Conservation (phyloP, 2,888 invertebrate genomes). For the Zhuqinia jingwanae region DNA sequence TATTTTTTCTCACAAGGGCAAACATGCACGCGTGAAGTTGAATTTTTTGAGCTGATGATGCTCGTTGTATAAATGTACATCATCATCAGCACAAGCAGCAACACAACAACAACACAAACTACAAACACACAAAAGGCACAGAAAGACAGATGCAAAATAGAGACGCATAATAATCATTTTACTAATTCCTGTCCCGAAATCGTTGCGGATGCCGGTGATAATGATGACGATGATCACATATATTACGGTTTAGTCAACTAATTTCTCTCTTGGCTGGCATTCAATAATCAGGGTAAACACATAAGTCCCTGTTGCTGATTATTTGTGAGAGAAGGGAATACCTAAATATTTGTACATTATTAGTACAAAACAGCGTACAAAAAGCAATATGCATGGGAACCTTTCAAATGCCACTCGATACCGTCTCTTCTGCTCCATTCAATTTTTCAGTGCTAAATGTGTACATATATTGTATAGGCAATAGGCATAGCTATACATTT, state of each 20-base stretch:
- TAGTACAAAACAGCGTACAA: too few species aligned
- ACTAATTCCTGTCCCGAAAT: conserved; percentile 43
- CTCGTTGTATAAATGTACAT: too few species aligned
- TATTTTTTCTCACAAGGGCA: conserved; percentile 24
- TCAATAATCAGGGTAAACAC: conserved; percentile 65
- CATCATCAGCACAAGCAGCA: too few species aligned
- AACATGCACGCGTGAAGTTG: conserved; percentile 29
- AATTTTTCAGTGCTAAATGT: too few species aligned
- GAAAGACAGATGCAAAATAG: conserved; percentile 25
- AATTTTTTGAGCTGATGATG: too few species aligned
- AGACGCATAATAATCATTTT: conserved; percentile 25
- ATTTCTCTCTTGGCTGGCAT: conserved; percentile 47
- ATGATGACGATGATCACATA: conserved; percentile 5
- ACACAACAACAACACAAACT: too few species aligned
- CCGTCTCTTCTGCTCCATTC: too few species aligned
- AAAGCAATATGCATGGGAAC: too few species aligned
- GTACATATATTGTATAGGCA: too few species aligned
- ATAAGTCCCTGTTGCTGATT: conserved; percentile 61
- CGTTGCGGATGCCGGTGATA: background rate
- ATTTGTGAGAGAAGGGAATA: conserved; percentile 32
- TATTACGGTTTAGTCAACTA: conserved; percentile 9
- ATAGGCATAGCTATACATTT: too few species aligned
- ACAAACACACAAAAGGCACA: conserved; percentile 3
- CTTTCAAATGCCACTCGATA: background rate
- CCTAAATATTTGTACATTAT: too few species aligned